phyloP scores from a whole-genome alignment of 1,140 invertebrate genomes.

The Bombus vancouverensis region DNA sequence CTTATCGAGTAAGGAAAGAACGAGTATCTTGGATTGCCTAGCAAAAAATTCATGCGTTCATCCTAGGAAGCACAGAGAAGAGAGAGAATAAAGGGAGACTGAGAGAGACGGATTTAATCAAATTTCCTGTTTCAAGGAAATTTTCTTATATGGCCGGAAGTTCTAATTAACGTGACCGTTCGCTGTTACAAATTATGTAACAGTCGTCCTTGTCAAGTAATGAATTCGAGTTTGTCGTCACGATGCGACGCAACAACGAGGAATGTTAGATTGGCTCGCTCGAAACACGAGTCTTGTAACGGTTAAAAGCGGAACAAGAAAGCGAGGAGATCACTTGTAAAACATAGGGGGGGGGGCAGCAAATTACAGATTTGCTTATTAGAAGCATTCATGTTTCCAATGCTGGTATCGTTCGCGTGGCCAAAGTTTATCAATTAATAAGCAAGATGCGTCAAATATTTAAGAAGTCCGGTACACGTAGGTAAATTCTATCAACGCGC shows the following conservation, averaged over 20 bases:
- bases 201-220: no score
- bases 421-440: conserved; percentile 26
- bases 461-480: not conserved
- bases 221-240: not conserved
- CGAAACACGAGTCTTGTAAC: no score
- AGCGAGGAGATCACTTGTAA: no score
- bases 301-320: not conserved
- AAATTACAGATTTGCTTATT: not conserved
- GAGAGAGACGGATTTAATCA: not conserved
- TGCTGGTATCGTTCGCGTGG: not conserved
- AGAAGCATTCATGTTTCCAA: not conserved
- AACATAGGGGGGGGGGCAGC: not conserved
- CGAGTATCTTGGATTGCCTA: no score
- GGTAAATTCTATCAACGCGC: no score
- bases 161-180: not conserved
- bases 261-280: not conserved
- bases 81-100: no score
- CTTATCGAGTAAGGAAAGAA: no score
- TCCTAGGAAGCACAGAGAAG: no score
- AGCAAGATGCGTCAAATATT: conserved; percentile 5
- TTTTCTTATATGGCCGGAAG: not conserved
- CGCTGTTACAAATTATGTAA: not conserved
- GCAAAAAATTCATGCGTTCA: not conserved
- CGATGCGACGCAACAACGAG: not conserved
- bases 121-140: not conserved